These are phyloP conservation scores for Drosophila equinoxialis DNA, from an alignment of 1,140 invertebrate species.

Conservation along the genomic window DNA sequence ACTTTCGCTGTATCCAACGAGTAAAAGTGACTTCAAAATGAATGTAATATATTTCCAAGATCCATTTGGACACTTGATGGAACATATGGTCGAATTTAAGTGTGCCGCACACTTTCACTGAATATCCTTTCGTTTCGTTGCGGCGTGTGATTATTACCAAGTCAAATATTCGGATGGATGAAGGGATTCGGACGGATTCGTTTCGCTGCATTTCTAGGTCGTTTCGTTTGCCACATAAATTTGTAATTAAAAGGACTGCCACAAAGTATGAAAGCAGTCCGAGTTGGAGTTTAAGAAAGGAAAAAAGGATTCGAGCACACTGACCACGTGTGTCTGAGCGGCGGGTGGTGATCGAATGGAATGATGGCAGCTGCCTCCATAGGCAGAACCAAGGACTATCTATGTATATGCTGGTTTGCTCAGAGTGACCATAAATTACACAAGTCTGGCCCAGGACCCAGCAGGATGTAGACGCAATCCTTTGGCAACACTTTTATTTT, in stretches of 20 bases:
- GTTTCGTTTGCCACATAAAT: conserved; percentile 42
- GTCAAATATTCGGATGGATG: conserved; percentile 19
- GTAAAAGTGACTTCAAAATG: neutral
- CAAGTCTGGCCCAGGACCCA: conserved; percentile 42
- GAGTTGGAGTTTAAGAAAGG: neutral
- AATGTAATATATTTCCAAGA: neutral
- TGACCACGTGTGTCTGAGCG: conserved; percentile 39
- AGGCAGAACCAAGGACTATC: too few species aligned
- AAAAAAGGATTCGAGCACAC: conserved; percentile 26
- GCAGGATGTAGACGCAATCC: conserved; percentile 48
- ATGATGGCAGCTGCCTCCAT: conserved; percentile 48
- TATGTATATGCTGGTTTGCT: conserved; percentile 49
- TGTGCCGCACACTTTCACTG: conserved; percentile 45
- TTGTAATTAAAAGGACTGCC: conserved; percentile 45
- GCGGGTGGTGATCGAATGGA: conserved; percentile 21
- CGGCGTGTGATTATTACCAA: conserved; percentile 45
- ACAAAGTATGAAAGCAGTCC: neutral
- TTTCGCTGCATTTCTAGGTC: conserved; percentile 16
- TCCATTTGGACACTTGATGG: neutral
- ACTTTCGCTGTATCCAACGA: neutral
- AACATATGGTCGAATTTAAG: conserved; percentile 32
- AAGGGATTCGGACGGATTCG: conserved; percentile 23
- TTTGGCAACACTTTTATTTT: conserved; percentile 53
- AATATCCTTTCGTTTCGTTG: conserved; percentile 32
- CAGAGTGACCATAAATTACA: conserved; percentile 63